Base-by-base conservation (phyloP, 1,140 invertebrate genomes). In the Diprion similis region DNA sequence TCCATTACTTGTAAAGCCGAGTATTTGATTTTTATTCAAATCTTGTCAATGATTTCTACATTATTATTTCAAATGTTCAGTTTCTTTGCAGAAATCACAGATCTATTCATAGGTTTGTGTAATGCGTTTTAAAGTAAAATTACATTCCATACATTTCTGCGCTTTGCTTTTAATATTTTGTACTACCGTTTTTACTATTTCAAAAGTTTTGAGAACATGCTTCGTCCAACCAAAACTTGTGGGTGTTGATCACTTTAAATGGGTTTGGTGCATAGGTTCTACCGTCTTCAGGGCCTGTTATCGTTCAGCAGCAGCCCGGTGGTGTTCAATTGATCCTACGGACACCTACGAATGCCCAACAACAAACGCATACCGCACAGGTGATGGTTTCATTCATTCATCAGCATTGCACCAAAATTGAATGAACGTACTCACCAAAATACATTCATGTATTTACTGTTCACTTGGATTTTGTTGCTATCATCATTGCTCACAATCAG, bases 361-460 rank as follows among this genome's bases (percentile, higher is more conserved):
- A 88, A 82, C 87, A 88, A 87, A 87, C 86, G 66, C 87, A 88
- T 82, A 86, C 87, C 75, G 83, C 87, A 85, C 87, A 88, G 87
- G 87, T 88, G 84, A 87, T 80, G 85, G 85, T 87, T 82, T 84
- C 84, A 85, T 82, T 59, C 51, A 59, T 59, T 59, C 51, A 6
- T 37, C 24, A 37, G 9, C 51, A 59, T 59, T 59, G 11, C 51
- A 59, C 51, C 3, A 59, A 59, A 15, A 59, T 59, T 59, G 11
- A 17, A 37, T 37, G 24, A 37, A 59, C 9, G 11, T 59, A 59
- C 24, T 6, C 11, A 59, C 51, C 51, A 15, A 6, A 59, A 59
- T 17, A 0, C 51, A 15, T 59, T 17, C 51, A 17, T 17, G 11
- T 17, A 59, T 59, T 59, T 59, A 59, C 8, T 59, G 9, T 6